Evolutionary conservation across 2,113 vertebrate genomes (phyloP), one percentile per base, ranked within the genome.

Genomic region (Chaetodon trifascialis): DNA sequence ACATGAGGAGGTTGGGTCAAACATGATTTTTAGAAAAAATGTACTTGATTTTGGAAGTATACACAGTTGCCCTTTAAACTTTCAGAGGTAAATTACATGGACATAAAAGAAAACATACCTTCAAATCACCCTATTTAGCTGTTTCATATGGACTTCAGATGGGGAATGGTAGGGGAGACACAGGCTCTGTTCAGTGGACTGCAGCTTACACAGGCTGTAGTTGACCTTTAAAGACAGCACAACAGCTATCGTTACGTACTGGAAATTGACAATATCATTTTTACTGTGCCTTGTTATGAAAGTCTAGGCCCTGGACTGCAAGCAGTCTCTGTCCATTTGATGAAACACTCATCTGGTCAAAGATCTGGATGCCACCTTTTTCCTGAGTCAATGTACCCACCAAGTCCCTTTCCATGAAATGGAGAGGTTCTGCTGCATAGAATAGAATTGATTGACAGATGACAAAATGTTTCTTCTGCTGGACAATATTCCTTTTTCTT

Each of bases 161-260:
- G 16, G 1, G 72, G 11, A 72, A 69, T 23, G 5, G 16, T 17
- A 10, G 16, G 12, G 1, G 46, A 23, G 42, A 60, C 3, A 34
- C 4, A 8, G 44, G 21, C 46, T 66, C 42, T 62, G 19, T 62
- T 62, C 59, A 76, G 11, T 51, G 34, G 40, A 55, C 67, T 69
- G 80, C 51, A 74, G 70, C 58, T 65, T 74, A 52, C 72, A 58
- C 58, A 59, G 46, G 64, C 34, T 15, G 38, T n/a, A 34, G 49
- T 6, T 80, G 81, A 80, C 76, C 76, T 83, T 84, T 80, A 79
- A 75, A 79, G 68, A 34, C 54, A 59, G 19, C n/a, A 34, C 34
- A 64, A 63, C 49, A 51, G 30, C 30, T 30, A 56, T 58, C 36
- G 62, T 54, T 73, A 46, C 2, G 12, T 67, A n/a, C 44, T 60